Evolutionary conservation across 1,140 invertebrate species (phyloP).

Genomic region (Alviniconcha marisindica): DNA sequence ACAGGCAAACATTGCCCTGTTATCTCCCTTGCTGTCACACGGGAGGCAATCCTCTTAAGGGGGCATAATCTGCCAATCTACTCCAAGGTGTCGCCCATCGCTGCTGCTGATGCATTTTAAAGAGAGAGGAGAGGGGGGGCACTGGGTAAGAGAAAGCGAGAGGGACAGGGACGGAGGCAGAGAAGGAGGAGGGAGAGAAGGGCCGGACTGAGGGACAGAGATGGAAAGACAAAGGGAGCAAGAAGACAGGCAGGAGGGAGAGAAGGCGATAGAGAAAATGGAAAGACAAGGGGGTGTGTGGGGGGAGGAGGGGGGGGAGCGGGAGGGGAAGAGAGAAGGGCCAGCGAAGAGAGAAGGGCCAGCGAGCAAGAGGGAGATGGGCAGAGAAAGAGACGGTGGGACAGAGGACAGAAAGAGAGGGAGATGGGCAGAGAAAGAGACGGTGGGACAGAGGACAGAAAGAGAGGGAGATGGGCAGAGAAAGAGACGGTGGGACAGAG

Average conservation of each 20-base stretch:
- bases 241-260: not conserved
- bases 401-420: too few species aligned
- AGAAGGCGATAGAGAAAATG: not conserved
- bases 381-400: too few species aligned
- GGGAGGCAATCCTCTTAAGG: constrained; percentile 43
- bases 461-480: too few species aligned
- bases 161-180: not conserved
- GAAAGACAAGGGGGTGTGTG: too few species aligned
- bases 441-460: too few species aligned
- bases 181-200: constrained; percentile 7
- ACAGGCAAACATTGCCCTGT: constrained; percentile 32
- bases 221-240: not conserved
- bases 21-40: constrained; percentile 38
- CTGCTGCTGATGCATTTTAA: constrained; percentile 18
- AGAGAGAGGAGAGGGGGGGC: constrained; percentile 7
- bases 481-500: too few species aligned
- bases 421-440: too few species aligned
- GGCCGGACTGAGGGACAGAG: not conserved
- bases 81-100: constrained; percentile 34
- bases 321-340: too few species aligned
- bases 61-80: constrained; percentile 44
- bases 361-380: too few species aligned
- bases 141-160: constrained; percentile 20
- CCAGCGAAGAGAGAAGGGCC: too few species aligned
- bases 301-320: too few species aligned